Base-by-base conservation (phyloP, 2,797 vertebrate species). In the Aulostomus chinensis region DNA sequence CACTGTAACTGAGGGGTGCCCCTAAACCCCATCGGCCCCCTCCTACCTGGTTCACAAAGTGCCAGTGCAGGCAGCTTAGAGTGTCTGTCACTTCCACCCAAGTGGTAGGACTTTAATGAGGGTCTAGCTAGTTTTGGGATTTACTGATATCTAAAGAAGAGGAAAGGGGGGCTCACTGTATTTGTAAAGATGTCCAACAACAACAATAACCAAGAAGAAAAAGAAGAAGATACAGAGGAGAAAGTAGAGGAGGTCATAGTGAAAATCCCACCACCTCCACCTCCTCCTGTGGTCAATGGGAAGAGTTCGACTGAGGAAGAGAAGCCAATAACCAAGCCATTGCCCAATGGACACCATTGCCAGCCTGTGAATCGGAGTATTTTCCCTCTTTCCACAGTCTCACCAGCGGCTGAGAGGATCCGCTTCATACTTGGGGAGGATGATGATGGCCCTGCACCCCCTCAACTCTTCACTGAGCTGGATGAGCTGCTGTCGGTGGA, bases 391-490 rank as follows among this genome's bases (percentile, higher is more conserved):
- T 88, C 90, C 89, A 55, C 93, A 98, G 96, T 98, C 82, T 98
- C 96, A 4, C 94, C 97, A 0, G 96, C 95, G 0, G 96, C 95
- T 0, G 96, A 99, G 53, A 94, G 97, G 69, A 95, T 98, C 78
- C 95, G 97, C 50, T 98, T 96, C 90, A 98, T 99, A 52, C 86
- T 99, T 4, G 96, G 96, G 1, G 96, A 98, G 79, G 96, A 99
- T 0, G 96, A 98, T 83, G 97, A 98, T 43, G 94, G 94, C 29
- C 96, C 96, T 0, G 86, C 95, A 0, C 95, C 94, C 1, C 97
- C 97, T 0, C 97, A 99, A 54, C 96, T 99, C 81, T 99, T 99
- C 88, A 99, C 96, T 0, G 97, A 99, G 87, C 76, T 99, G 89
- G 97, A 99, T 9, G 97, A 99, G 49, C 91, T 99, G 7, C 90